Percentiles rank a stretch among this genome's conserved stretches.
Evolutionary conservation across 2,113 vertebrate genomes (phyloP).

Genomic region (Prionailurus viverrinus): DNA sequence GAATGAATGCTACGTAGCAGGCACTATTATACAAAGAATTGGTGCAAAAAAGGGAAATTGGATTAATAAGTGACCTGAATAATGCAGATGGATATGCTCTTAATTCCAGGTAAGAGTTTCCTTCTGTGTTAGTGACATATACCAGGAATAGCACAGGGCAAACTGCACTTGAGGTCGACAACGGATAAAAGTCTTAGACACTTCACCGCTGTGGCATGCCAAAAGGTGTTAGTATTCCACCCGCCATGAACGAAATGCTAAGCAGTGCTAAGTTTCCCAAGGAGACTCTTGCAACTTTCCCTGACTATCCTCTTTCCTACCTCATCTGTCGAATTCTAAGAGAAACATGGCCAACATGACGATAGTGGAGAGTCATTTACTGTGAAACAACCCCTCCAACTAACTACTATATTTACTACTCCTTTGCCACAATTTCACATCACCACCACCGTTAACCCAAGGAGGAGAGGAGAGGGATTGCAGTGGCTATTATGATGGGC

Average conservation of each 20-base stretch:
- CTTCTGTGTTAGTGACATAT: neutral
- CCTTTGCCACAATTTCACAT: neutral
- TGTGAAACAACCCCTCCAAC: neutral
- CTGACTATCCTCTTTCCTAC: neutral
- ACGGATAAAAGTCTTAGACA: neutral
- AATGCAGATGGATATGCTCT: neutral
- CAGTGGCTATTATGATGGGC: neutral
- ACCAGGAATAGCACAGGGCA: neutral
- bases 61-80: neutral
- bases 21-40: neutral
- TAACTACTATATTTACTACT: neutral
- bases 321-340: neutral
- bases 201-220: neutral
- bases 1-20: neutral
- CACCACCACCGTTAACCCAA: neutral
- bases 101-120: slow-evolving; percentile 28
- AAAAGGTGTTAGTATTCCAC: neutral
- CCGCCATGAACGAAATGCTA: neutral
- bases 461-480: neutral
- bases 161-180: neutral
- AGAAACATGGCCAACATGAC: neutral
- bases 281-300: neutral
- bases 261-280: neutral
- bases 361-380: neutral
- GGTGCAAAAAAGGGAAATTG: neutral